These are phyloP conservation scores for Parotocinclus haroldoi DNA, from an alignment of 2,797 vertebrate species.

Conservation along the genomic window DNA sequence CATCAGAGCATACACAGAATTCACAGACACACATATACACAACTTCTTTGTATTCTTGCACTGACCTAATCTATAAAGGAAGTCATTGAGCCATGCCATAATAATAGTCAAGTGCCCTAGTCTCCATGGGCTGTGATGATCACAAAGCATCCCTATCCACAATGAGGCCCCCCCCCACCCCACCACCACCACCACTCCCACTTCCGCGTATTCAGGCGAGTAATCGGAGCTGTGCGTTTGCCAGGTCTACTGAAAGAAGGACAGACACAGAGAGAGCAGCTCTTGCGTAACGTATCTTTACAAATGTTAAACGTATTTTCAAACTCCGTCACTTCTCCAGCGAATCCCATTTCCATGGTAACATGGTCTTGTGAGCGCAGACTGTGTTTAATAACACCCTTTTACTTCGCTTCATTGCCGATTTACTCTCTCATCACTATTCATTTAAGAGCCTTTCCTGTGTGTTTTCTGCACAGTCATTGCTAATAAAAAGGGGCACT, in stretches of 20 bases:
- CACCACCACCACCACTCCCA: conserved; percentile 26
- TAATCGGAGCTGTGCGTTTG: conserved; percentile 58
- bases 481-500: conserved; percentile 20
- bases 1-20: background rate
- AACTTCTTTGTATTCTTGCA: conserved; percentile 5
- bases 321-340: conserved; percentile 66
- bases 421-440: conserved; percentile 45
- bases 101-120: conserved; percentile 38
- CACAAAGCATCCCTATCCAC: conserved; percentile 9
- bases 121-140: conserved; percentile 14
- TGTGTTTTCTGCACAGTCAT: conserved; percentile 7
- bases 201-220: conserved; percentile 33
- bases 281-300: conserved; percentile 71
- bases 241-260: conserved; percentile 39
- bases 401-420: conserved; percentile 44
- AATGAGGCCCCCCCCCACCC: conserved; percentile 15
- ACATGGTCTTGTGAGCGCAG: conserved; percentile 53
- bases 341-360: conserved; percentile 72
- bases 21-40: conserved; percentile 10
- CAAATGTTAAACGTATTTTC: conserved; percentile 60
- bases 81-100: conserved; percentile 35
- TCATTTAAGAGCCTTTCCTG: conserved; percentile 44
- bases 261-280: conserved; percentile 31
- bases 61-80: conserved; percentile 18
- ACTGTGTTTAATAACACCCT: conserved; percentile 22